Conservation (phyloP, 1,140 invertebrate species). For the Diabrotica virgifera region DNA sequence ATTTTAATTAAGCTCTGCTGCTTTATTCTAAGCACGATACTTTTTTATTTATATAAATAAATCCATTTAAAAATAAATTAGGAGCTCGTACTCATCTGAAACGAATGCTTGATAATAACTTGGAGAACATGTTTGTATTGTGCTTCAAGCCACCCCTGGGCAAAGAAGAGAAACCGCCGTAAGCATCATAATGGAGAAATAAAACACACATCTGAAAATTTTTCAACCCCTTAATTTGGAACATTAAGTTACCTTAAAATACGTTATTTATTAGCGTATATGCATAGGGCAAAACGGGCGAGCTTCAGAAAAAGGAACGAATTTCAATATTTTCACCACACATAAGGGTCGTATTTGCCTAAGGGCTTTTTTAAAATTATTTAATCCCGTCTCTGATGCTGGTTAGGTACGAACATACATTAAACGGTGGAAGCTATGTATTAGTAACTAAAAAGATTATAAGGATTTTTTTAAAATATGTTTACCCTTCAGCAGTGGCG, state of each 20-base stretch:
- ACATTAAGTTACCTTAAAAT: slow-evolving; percentile 39
- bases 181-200: slow-evolving; percentile 21
- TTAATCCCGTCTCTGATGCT: slow-evolving; percentile 26
- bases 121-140: neutral
- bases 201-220: slow-evolving; percentile 34
- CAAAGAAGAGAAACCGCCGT: slow-evolving; percentile 4
- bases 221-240: slow-evolving; percentile 36
- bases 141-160: neutral
- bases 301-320: slow-evolving; percentile 32
- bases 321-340: slow-evolving; percentile 26
- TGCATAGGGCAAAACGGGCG: slow-evolving; percentile 26
- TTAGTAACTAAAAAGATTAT: slow-evolving; percentile 39
- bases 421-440: slow-evolving; percentile 32
- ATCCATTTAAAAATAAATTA: too few relatives aligned
- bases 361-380: slow-evolving; percentile 32
- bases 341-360: slow-evolving; percentile 32
- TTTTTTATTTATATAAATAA: too few relatives aligned
- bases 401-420: slow-evolving; percentile 33
- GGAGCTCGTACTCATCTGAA: too few relatives aligned
- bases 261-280: slow-evolving; percentile 34
- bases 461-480: slow-evolving; percentile 24
- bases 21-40: too few relatives aligned
- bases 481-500: slow-evolving; percentile 8
- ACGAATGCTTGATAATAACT: too few relatives aligned
- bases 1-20: too few relatives aligned